Evolutionary conservation across 2,797 vertebrate species (phyloP), one percentile per base, ranked within the genome.

Genomic region (Alectoris magna): DNA sequence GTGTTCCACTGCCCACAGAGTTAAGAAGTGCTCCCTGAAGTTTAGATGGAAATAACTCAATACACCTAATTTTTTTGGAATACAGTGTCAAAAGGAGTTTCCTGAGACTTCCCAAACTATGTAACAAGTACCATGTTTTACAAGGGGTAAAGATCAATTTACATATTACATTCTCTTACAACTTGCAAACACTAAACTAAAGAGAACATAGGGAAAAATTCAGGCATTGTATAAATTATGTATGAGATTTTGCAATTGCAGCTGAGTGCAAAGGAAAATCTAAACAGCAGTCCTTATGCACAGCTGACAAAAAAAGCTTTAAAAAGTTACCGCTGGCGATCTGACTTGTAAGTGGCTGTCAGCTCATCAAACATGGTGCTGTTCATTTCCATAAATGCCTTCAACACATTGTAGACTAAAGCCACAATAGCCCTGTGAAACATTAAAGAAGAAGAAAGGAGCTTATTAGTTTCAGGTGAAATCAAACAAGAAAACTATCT

Each of bases 321-420:
- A 97, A 97, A 98, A 97, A 98, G 98, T 99, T 98, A 99, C 99
- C 99, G 99, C 98, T 99, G 99, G 97, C 99, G 99, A 98, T 99
- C 99, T 97, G 99, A 99, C 98, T 99, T 99, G 98, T 99, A 99
- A 95, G 99, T 99, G 97, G 99, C 98, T 96, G 99, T 99, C 97
- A 99, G 99, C 96, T 99, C 99, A 49, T 99, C 99, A 94, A 99
- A 99, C 98, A 99, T 98, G 97, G 98, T 98, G 98, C 99, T 99
- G 98, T 99, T 99, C 99, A 99, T 99, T 97, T 99, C 99, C 99
- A 99, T 99, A 97, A 99, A 99, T 68, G 99, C 99, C 97, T 99
- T 99, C 97, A 99, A 98, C 79, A 99, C 99, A 58, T 99, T 99
- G 98, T 99, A 99, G 70, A 99, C 99, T 98, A 99, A 98, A 69